Conservation (phyloP, 23 tunicate genomes). For the Aplidium turbinatum region DNA sequence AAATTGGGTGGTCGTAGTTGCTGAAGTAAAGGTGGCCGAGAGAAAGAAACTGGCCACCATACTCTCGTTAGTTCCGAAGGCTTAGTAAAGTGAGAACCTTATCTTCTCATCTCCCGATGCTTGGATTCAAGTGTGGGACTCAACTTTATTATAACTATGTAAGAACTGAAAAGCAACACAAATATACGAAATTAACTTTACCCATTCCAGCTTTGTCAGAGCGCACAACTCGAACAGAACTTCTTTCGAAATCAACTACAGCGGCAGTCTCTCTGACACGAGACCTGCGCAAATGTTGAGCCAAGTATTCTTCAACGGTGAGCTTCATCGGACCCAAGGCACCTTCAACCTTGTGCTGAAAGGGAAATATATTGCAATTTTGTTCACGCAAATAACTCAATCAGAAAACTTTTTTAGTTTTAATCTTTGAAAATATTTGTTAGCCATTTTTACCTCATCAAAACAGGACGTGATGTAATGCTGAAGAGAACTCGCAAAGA, state of each 20-base stretch:
- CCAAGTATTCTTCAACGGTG: background rate
- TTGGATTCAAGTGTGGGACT: no score
- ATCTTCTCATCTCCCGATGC: no score
- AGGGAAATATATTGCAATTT: background rate
- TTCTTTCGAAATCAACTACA: conserved; percentile 1
- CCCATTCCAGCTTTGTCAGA: conserved; percentile 35
- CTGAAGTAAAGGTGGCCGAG: no score
- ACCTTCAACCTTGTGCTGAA: conserved; percentile 12
- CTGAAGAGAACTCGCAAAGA: conserved; percentile 40
- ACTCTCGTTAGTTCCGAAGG: no score
- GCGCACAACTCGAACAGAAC: conserved; percentile 3
- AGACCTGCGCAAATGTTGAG: conserved; percentile 2
- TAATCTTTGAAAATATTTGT: no score
- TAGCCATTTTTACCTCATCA: conserved; percentile 39
- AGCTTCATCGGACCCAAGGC: background rate
- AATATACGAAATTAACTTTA: background rate
- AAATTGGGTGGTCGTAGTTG: no score
- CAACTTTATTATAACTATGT: no score
- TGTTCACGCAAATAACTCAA: background rate
- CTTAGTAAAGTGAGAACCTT: no score
- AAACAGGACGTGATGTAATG: conserved; percentile 57
- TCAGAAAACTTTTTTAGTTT: no score
- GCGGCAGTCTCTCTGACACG: conserved; percentile 2
- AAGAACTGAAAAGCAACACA: no score
- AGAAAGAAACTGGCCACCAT: no score